phyloP scores from a whole-genome alignment of 2,797 vertebrate genomes.

The Melanotaenia pygmaea region DNA sequence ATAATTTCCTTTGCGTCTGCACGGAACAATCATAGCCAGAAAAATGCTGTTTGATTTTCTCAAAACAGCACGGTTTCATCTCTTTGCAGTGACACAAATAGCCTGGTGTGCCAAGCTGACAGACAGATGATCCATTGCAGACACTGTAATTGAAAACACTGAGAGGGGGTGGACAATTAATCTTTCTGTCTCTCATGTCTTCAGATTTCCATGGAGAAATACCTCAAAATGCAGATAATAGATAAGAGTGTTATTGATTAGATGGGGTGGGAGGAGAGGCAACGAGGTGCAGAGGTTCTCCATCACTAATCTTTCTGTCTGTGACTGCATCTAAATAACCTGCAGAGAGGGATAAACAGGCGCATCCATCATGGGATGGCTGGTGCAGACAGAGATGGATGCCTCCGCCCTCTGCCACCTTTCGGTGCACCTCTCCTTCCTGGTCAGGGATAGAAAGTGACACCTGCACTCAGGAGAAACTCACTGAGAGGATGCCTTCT shows the following conservation, averaged over 20 bases:
- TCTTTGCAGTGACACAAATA: constrained; percentile 64
- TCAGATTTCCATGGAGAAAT: constrained; percentile 70
- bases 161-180: constrained; percentile 68
- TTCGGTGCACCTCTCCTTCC: constrained; percentile 42
- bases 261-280: constrained; percentile 59
- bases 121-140: constrained; percentile 72
- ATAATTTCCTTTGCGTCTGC: constrained; percentile 48
- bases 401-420: constrained; percentile 54
- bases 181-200: constrained; percentile 54
- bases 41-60: constrained; percentile 51
- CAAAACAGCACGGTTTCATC: constrained; percentile 54
- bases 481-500: not conserved
- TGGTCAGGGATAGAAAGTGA: constrained; percentile 71
- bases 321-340: constrained; percentile 84
- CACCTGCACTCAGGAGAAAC: constrained; percentile 67
- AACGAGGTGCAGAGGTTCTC: constrained; percentile 70
- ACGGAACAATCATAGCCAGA: constrained; percentile 37
- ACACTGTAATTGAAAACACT: constrained; percentile 76
- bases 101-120: constrained; percentile 58
- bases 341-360: constrained; percentile 82
- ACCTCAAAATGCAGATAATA: constrained; percentile 72
- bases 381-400: constrained; percentile 79
- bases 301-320: constrained; percentile 77
- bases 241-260: constrained; percentile 77
- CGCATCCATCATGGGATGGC: constrained; percentile 78